Evolutionary conservation across 92 coral and sea anemone genomes (phyloP).

Genomic region (Paragorgia papillata): DNA sequence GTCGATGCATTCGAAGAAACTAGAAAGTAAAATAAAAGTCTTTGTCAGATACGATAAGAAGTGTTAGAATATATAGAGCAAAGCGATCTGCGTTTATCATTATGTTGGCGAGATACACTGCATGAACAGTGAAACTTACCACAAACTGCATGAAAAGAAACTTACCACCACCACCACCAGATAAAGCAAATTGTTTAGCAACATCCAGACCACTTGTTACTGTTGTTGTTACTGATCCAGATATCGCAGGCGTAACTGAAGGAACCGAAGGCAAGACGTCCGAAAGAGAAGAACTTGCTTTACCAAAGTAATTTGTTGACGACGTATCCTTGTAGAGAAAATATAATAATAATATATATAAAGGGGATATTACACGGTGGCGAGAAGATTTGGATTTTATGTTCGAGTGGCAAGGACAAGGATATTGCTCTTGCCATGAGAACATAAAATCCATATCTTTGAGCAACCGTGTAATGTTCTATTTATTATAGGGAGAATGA

Average conservation of each 20-base stretch:
- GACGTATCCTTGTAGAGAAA: conserved; percentile 6
- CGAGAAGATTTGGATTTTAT: too few species aligned
- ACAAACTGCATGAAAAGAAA: too few species aligned
- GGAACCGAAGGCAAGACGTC: conserved; percentile 20
- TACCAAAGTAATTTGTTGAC: conserved; percentile 33
- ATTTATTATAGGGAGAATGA: too few species aligned
- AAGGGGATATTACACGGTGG: too few species aligned
- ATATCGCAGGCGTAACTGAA: neutral
- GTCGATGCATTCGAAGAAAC: conserved; percentile 21
- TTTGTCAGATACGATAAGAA: neutral
- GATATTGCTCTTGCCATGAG: too few species aligned
- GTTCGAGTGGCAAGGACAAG: too few species aligned
- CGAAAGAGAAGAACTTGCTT: neutral
- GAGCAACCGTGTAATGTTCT: too few species aligned
- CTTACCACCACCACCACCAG: neutral
- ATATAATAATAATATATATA: neutral
- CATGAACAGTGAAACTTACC: too few species aligned
- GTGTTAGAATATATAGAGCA: neutral
- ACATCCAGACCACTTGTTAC: conserved; percentile 7
- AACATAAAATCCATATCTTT: too few species aligned
- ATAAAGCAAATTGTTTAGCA: conserved; percentile 21
- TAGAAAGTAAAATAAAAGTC: neutral
- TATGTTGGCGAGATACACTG: too few species aligned
- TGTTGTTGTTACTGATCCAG: conserved; percentile 15
- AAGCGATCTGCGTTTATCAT: too few species aligned